Percentiles rank a stretch among this genome's conserved stretches.
These are phyloP conservation scores for Rhaphigaster nebulosa DNA, from an alignment of 2,888 invertebrate species.

Conservation along the genomic window DNA sequence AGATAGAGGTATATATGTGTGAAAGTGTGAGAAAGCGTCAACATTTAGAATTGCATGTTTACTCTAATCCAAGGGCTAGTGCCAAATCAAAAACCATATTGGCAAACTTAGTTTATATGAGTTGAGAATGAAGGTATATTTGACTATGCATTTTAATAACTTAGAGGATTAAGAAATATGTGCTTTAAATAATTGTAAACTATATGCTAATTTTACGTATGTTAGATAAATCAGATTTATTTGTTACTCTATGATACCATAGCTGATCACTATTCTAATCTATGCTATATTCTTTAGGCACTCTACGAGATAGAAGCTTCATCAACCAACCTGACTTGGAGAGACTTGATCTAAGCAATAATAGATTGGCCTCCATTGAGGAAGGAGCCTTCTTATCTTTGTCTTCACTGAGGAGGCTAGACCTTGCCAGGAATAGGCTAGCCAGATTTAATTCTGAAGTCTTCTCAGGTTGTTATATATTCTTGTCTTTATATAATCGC, in stretches of 20 bases:
- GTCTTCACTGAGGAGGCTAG: slow-evolving; percentile 77
- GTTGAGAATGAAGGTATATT: no score
- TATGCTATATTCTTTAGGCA: slow-evolving; percentile 70
- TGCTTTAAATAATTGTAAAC: no score
- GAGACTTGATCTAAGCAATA: slow-evolving; percentile 83
- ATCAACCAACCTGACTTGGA: slow-evolving; percentile 79
- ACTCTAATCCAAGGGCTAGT: not conserved
- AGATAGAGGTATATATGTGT: not conserved
- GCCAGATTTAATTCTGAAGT: slow-evolving; percentile 87
- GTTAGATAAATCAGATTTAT: no score
- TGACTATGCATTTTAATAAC: no score
- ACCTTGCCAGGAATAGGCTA: slow-evolving; percentile 83
- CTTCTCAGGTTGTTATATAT: slow-evolving; percentile 73
- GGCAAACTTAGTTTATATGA: not conserved
- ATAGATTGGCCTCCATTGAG: slow-evolving; percentile 82
- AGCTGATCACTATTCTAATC: slow-evolving; percentile 66
- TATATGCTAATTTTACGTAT: no score
- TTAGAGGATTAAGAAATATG: no score
- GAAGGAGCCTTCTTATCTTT: slow-evolving; percentile 82
- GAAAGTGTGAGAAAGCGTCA: slow-evolving; percentile 7
- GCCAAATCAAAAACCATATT: not conserved
- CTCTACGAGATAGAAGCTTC: slow-evolving; percentile 79
- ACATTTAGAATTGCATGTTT: not conserved
- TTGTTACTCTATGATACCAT: no score
- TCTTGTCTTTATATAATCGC: not conserved